phyloP scores from a whole-genome alignment of 2,113 vertebrate genomes.

The Dryoscopus gambensis region DNA sequence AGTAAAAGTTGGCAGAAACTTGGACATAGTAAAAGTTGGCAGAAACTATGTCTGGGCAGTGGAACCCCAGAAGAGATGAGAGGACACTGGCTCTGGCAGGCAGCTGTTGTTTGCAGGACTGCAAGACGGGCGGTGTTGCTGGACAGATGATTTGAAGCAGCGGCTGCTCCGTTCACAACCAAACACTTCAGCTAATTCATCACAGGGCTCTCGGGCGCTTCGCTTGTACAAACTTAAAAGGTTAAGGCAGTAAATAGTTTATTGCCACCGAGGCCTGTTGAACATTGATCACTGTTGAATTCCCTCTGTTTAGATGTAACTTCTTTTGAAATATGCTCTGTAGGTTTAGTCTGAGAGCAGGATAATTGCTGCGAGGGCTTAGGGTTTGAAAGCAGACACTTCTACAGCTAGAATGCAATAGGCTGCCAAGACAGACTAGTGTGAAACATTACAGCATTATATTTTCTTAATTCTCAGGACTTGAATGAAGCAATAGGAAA shows the following conservation, averaged over 20 bases:
- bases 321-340: slow-evolving; percentile 40
- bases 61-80: background rate
- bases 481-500: background rate
- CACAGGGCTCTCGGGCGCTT: slow-evolving; percentile 18
- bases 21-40: background rate
- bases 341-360: slow-evolving; percentile 42
- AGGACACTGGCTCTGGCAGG: background rate
- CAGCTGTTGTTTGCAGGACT: background rate
- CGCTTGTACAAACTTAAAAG: slow-evolving; percentile 28
- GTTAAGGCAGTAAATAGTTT: slow-evolving; percentile 64
- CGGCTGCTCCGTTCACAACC: background rate
- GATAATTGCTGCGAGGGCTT: slow-evolving; percentile 1
- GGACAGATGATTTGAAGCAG: slow-evolving; percentile 48
- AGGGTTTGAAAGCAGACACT: slow-evolving; percentile 21
- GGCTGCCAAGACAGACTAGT: background rate
- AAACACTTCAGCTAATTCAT: slow-evolving; percentile 60
- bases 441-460: background rate
- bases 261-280: slow-evolving; percentile 25
- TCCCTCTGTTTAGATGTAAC: slow-evolving; percentile 38
- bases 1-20: background rate
- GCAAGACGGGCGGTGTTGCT: background rate
- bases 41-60: background rate
- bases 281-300: slow-evolving; percentile 30
- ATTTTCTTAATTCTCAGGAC: background rate
- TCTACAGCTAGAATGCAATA: background rate